Conservation (phyloP, 1,140 invertebrate species). For the Lucilia cuprina region DNA sequence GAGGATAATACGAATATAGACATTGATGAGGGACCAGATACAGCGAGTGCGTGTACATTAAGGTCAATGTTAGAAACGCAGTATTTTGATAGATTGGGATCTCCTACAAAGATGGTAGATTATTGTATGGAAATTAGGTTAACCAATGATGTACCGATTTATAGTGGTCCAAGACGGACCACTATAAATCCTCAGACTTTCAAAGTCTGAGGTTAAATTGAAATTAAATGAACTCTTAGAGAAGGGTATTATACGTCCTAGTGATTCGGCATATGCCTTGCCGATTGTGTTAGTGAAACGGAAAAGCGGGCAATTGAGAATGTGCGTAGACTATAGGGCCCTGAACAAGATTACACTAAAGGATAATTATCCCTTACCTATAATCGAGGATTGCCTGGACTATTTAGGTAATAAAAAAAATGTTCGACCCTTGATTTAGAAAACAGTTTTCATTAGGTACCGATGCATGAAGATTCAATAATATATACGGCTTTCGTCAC, state of each 20-base stretch:
- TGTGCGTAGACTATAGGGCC: too few species aligned
- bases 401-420: too few species aligned
- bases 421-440: not conserved
- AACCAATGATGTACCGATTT: not conserved
- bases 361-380: too few species aligned
- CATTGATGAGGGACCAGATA: not conserved
- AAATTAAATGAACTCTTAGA: not conserved
- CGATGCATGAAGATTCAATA: not conserved
- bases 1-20: not conserved
- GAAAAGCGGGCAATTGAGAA: too few species aligned
- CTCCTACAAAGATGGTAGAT: not conserved
- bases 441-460: not conserved
- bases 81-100: not conserved
- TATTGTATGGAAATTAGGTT: too few species aligned
- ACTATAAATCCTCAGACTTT: too few species aligned
- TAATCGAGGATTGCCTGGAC: too few species aligned
- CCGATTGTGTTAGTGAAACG: too few species aligned
- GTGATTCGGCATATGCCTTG: too few species aligned
- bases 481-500: not conserved
- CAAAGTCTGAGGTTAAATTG: not conserved
- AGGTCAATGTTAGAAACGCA: not conserved
- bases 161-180: not conserved
- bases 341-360: too few species aligned
- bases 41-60: not conserved
- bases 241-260: not conserved